Conservation (phyloP, 2,888 invertebrate genomes). For the Anoncus sp. region DNA sequence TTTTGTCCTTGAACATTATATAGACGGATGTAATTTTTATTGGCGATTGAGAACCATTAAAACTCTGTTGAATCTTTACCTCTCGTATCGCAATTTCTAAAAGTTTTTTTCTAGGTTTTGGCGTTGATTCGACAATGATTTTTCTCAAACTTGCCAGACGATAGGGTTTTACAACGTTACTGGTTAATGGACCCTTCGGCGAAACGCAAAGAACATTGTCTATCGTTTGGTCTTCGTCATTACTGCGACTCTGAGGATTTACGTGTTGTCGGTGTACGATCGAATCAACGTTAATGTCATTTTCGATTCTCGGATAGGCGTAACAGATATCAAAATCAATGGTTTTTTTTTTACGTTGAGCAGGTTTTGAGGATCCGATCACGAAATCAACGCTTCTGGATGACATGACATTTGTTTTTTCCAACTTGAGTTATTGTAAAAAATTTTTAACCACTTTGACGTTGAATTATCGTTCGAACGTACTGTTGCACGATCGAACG, state of each 20-base stretch:
- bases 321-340: constrained; percentile 67
- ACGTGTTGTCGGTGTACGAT: constrained; percentile 60
- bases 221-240: constrained; percentile 46
- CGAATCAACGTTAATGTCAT: constrained; percentile 43
- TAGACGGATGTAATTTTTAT: constrained; percentile 72
- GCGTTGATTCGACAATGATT: constrained; percentile 65
- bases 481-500: neutral
- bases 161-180: constrained; percentile 74
- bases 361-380: constrained; percentile 57
- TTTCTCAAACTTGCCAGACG: constrained; percentile 64
- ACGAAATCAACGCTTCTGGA: constrained; percentile 68
- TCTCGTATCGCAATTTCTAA: constrained; percentile 78
- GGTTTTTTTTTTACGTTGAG: constrained; percentile 51
- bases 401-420: constrained; percentile 33
- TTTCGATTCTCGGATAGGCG: constrained; percentile 66
- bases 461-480: neutral
- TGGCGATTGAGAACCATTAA: constrained; percentile 61
- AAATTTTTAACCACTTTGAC: neutral
- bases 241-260: constrained; percentile 54
- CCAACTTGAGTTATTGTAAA: neutral
- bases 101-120: constrained; percentile 71
- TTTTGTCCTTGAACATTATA: constrained; percentile 75
- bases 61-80: constrained; percentile 69
- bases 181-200: constrained; percentile 73
- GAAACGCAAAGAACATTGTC: constrained; percentile 74